Percentiles rank a stretch among this genome's conserved stretches.
Evolutionary conservation across 2,113 vertebrate species (phyloP).

Genomic region (Furnarius figulus): DNA sequence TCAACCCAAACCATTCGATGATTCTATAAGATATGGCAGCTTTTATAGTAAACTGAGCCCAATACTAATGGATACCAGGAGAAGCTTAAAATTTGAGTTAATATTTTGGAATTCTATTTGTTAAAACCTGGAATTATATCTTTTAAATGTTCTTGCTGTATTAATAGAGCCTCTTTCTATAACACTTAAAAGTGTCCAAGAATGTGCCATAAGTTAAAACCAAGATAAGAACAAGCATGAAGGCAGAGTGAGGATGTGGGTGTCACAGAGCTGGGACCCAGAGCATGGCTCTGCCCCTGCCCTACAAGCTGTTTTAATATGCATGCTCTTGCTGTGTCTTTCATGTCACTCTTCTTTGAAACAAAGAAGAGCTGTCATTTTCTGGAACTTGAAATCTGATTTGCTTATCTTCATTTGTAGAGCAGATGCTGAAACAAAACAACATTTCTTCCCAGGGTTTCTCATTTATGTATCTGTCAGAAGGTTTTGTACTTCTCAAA

Average conservation of each 20-base stretch:
- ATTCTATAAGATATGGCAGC: neutral
- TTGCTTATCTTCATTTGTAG: slow-evolving; percentile 15
- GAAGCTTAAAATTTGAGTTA: neutral
- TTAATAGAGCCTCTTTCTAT: neutral
- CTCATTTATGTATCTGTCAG: slow-evolving; percentile 33
- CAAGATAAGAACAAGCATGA: neutral
- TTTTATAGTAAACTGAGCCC: neutral
- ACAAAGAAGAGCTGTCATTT: neutral
- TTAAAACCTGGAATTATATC: neutral
- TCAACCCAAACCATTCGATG: neutral
- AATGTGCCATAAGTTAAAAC: neutral
- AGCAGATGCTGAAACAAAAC: slow-evolving; percentile 34
- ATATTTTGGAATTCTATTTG: neutral
- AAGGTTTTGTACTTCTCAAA: neutral
- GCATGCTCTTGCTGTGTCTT: neutral
- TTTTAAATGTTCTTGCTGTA: neutral
- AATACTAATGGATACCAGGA: neutral
- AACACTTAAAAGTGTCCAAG: neutral
- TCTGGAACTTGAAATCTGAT: neutral
- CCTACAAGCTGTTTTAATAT: neutral
- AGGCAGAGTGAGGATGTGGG: neutral
- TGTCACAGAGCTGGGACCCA: neutral
- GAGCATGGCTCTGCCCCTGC: neutral
- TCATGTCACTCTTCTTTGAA: neutral
- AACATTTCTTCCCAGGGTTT: slow-evolving; percentile 22